These are phyloP conservation scores for Antrozous pallidus DNA, from an alignment of 2,797 vertebrate genomes.

Conservation along the genomic window DNA sequence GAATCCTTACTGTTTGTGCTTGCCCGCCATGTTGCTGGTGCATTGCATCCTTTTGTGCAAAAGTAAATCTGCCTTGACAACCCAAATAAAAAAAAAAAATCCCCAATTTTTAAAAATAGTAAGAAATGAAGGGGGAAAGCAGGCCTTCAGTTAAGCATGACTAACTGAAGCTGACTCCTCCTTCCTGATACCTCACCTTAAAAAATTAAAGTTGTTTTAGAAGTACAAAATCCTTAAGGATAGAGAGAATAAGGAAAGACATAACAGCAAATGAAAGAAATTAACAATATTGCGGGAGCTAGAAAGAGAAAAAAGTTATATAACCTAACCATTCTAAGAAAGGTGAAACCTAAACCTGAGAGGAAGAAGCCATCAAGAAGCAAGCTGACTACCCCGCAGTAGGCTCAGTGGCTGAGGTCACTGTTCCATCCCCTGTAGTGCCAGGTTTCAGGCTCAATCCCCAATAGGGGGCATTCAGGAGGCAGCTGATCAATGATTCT, in stretches of 20 bases:
- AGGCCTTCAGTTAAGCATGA: background rate
- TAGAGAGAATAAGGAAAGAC: background rate
- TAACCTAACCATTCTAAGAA: slow-evolving; percentile 16
- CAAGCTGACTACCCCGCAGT: background rate
- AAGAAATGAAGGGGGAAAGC: background rate
- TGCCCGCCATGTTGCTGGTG: too few relatives aligned
- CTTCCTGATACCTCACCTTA: slow-evolving; percentile 36
- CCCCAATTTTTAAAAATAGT: background rate
- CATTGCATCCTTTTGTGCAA: too few relatives aligned
- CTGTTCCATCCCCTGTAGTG: too few relatives aligned
- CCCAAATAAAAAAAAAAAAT: background rate
- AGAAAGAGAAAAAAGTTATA: background rate
- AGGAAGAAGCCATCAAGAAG: background rate
- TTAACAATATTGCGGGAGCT: background rate
- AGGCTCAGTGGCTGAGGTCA: too few relatives aligned
- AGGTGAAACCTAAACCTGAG: background rate
- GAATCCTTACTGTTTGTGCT: too few relatives aligned
- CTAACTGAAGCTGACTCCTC: background rate
- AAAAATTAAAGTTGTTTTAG: slow-evolving; percentile 18
- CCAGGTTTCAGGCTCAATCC: too few relatives aligned
- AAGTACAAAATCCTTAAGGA: background rate
- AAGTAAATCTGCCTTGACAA: too few relatives aligned
- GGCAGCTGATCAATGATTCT: too few relatives aligned
- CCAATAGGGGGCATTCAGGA: too few relatives aligned
- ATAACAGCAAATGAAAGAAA: background rate